Conservation (phyloP, 2,113 vertebrate species). For the Melanerpes formicivorus region DNA sequence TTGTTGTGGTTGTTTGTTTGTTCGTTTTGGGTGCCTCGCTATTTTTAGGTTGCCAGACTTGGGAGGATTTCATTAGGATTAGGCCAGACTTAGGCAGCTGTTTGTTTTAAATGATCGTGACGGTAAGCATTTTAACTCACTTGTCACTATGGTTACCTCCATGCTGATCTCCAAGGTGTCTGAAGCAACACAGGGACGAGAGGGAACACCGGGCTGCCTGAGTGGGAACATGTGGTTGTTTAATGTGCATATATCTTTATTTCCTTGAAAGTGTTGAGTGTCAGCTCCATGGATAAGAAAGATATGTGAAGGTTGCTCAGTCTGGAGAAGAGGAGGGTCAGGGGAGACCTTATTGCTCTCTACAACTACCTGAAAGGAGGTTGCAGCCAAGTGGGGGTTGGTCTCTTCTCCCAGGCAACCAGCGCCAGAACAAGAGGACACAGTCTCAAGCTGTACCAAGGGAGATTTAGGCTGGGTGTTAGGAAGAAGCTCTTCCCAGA, state of each 20-base stretch:
- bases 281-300: not conserved
- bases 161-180: not conserved
- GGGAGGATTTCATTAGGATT: constrained; percentile 15
- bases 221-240: not conserved
- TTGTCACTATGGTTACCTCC: constrained; percentile 30
- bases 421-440: no score
- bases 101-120: not conserved
- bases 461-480: no score
- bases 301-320: not conserved
- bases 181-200: not conserved
- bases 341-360: no score
- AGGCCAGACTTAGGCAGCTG: not conserved
- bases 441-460: no score
- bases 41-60: constrained; percentile 3
- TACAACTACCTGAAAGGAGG: no score
- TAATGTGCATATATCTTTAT: not conserved
- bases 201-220: not conserved
- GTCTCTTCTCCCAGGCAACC: no score
- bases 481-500: no score
- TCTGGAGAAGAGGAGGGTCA: no score
- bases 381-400: no score
- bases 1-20: not conserved
- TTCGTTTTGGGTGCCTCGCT: not conserved
- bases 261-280: not conserved
- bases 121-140: not conserved